Base-by-base conservation (phyloP, 2,797 vertebrate genomes). In the Philypnodon macrostomus region DNA sequence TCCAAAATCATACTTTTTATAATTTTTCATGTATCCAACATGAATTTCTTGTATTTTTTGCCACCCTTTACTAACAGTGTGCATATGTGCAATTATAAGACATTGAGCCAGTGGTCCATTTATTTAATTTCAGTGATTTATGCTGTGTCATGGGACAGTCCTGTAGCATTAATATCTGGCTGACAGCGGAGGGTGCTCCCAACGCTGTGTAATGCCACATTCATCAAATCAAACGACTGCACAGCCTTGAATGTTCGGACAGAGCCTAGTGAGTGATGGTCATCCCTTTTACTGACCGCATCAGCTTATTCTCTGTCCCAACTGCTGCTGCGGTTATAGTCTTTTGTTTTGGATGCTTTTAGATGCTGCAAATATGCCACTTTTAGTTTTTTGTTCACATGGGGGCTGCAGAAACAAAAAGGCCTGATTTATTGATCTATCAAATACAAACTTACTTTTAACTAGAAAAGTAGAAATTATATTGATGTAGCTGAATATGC, bases 191-290 rank as follows among this genome's bases (percentile, higher is more conserved):
- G 13, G 12, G 52, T 32, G 44, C 39, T 5, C 13, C 29, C 39
- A 38, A 1, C 1, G 23, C 37, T 58, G 58, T 45, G 49, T 27
- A 12, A 1, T 3, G 32, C 19, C 26, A 31, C 50, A 42, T 56
- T 59, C 27, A 55, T 67, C 38, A 45, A 16, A 30, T 52, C 17
- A 35, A 58, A 42, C 29, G 21, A 14, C 34, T n/a, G 35, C 16
- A 17, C 9, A 33, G 47, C 30, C 45, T 39, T 23, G 52, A 59
- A 31, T 1, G 2, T 15, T 45, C 16, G 19, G 31, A 6, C 7
- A 13, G 55, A 51, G 30, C 39, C 44, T 14, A 1, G 36, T 47
- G 40, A 63, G n/a, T 41, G 37, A 58, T 26, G 53, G 9, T 44
- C 27, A 9, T 16, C 15, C 13, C 4, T 39, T 37, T 8, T 38